Base-by-base conservation (phyloP, 2,113 vertebrate species). In the Marcusenius ussheri region DNA sequence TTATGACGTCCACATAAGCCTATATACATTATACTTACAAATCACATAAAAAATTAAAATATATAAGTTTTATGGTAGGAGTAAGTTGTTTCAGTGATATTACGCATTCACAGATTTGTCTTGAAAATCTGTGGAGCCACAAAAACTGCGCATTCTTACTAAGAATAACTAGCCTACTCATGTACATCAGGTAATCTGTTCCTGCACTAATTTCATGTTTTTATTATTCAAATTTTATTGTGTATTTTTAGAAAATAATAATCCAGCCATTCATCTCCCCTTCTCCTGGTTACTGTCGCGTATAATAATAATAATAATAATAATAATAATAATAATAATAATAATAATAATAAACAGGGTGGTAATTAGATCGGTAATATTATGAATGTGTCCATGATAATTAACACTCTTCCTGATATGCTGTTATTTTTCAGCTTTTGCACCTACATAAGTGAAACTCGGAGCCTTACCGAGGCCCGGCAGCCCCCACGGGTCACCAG, bases 401-500 rank as follows among this genome's bases (percentile, higher is more conserved):
- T 49, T n/a, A 2, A 42, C 31, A 88, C 24, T 47, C 21, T 58
- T 24, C 53, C 53, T 2, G 56, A 24, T 58, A 7, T 24, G 17
- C 51, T 53, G 51, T 53, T 39, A 5, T 74, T 88, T 49, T 56
- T 24, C 62, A 31, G 27, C n/a, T 31, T 70, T 70, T 70, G 10
- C n/a, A 10, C 62, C 24, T 66, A 66, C 58, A 66, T 3, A 10
- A n/a, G 58, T 27, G 10, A 27, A 70, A 27, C 10, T 70, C 3
- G n/a, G 3, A 70, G 47, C 95, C 97, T 95, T 93, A 99, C 98
- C 97, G 96, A 94, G 62, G 96, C 95, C 45, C 93, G 92, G 93
- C 98, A 98, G 90, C 96, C 97, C 42, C 97, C 98, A 88, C 97
- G 96, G 3, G 95, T 96, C 90, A 99, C 96, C 93, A 99, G 96